Evolutionary conservation across 2,797 vertebrate species (phyloP).

Genomic region (Anisognathus igniventris): DNA sequence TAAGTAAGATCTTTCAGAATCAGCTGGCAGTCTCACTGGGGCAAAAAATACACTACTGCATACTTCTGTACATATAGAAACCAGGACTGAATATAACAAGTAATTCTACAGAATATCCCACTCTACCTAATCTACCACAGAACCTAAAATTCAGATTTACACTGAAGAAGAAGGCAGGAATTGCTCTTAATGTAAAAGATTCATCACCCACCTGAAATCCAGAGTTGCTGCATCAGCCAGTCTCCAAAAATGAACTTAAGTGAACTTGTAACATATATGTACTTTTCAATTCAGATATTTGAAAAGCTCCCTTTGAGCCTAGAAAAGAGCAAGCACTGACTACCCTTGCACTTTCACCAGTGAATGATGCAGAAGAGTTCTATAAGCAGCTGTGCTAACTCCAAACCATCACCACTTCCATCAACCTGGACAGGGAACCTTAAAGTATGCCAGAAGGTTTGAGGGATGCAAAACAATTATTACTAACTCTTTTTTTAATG

Average conservation of each 20-base stretch:
- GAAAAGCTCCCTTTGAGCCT: constrained; percentile 29
- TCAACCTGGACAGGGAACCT: not conserved
- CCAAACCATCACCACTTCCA: not conserved
- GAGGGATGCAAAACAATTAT: not conserved
- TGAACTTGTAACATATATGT: not conserved
- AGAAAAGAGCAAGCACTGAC: constrained; percentile 49
- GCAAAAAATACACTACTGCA: not conserved
- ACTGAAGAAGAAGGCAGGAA: not conserved
- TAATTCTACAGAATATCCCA: not conserved
- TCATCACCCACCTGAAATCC: not conserved
- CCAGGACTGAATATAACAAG: not conserved
- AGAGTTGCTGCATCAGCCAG: constrained; percentile 5
- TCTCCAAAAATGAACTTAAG: not conserved
- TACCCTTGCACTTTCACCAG: constrained; percentile 9
- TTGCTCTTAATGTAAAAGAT: not conserved
- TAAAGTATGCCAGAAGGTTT: not conserved
- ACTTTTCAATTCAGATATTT: constrained; percentile 21
- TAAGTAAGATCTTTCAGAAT: not conserved
- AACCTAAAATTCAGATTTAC: not conserved
- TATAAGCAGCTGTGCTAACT: not conserved
- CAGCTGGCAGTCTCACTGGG: not conserved
- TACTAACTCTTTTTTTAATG: not conserved
- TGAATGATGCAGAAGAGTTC: constrained; percentile 14
- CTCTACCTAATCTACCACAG: not conserved
- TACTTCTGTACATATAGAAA: not conserved